Evolutionary conservation across 2,797 vertebrate genomes (phyloP).

Genomic region (Falco columbarius): DNA sequence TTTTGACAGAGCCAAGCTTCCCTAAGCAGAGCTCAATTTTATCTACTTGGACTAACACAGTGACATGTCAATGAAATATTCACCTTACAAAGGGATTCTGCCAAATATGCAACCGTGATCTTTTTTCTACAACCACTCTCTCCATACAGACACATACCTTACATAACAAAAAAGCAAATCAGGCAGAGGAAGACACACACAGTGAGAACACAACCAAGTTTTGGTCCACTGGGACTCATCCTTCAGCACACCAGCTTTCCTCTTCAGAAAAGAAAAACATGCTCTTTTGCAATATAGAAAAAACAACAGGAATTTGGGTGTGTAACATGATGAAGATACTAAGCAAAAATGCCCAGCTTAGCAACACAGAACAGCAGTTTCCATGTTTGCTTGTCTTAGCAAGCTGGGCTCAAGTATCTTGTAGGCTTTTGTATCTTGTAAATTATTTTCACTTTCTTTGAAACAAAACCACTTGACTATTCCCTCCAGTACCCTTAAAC

Average conservation of each 20-base stretch:
- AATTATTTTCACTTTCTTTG: background rate
- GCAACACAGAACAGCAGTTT: background rate
- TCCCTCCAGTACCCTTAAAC: background rate
- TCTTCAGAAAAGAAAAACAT: background rate
- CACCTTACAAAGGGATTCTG: background rate
- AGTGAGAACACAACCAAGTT: background rate
- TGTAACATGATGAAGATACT: background rate
- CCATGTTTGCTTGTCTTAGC: background rate
- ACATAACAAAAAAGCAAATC: background rate
- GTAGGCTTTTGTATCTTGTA: background rate
- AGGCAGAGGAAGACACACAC: background rate
- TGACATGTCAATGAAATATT: background rate
- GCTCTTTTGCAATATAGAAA: background rate
- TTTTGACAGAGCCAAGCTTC: background rate
- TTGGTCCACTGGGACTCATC: background rate
- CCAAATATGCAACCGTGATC: background rate
- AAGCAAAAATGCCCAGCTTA: background rate
- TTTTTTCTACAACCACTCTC: background rate
- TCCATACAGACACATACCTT: background rate
- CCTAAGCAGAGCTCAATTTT: background rate
- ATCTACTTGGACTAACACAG: background rate
- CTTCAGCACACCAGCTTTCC: background rate
- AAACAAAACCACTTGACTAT: background rate
- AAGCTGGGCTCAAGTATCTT: background rate
- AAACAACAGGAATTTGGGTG: background rate